Conservation (phyloP, 2,113 vertebrate species). For the Lophochroa leadbeateri region DNA sequence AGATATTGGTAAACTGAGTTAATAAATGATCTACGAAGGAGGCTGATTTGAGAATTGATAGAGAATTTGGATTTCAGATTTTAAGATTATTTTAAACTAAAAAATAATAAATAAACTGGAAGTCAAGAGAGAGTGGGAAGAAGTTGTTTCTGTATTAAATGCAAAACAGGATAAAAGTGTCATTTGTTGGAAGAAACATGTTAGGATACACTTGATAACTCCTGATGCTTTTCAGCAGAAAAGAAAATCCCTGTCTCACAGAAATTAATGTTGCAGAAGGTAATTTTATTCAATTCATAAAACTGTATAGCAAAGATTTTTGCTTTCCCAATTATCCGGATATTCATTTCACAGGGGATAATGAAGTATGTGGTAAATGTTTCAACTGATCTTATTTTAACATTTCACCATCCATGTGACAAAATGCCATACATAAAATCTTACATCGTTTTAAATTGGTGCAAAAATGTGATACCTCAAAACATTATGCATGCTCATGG, state of each 20-base stretch:
- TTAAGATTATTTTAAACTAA: background rate
- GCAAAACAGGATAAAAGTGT: background rate
- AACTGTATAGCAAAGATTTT: conserved; percentile 48
- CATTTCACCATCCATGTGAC: conserved; percentile 6
- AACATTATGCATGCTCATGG: conserved; percentile 34
- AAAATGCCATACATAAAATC: conserved; percentile 34
- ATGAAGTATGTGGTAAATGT: conserved; percentile 51
- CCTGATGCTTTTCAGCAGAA: conserved; percentile 25
- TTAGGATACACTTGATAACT: conserved; percentile 23
- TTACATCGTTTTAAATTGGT: conserved; percentile 29
- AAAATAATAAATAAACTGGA: background rate
- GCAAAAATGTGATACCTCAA: conserved; percentile 47
- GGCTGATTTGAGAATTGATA: background rate
- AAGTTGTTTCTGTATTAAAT: background rate
- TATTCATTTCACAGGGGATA: conserved; percentile 57
- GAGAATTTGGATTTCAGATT: background rate
- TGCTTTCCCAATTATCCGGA: conserved; percentile 68
- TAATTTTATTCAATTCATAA: conserved; percentile 73
- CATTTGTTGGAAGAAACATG: conserved; percentile 23
- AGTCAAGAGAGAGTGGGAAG: background rate
- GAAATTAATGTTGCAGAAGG: conserved; percentile 62
- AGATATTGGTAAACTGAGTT: background rate
- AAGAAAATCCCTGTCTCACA: conserved; percentile 29
- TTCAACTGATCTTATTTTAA: conserved; percentile 47
- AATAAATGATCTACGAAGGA: background rate